These are phyloP conservation scores for Sepiola atlantica DNA, from an alignment of 2,888 invertebrate genomes.

Conservation along the genomic window DNA sequence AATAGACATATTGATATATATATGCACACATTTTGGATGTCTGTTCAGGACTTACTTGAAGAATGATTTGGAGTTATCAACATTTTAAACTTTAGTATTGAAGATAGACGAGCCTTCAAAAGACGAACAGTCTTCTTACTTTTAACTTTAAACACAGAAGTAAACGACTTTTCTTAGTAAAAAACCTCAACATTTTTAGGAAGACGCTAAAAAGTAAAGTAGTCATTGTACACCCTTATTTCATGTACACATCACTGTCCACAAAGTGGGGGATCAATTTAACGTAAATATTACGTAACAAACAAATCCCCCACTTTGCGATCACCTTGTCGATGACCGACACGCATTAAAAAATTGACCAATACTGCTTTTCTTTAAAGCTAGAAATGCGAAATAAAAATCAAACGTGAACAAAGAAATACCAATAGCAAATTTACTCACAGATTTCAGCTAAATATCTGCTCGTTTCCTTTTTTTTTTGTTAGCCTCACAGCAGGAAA, in stretches of 20 bases:
- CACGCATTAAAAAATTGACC: constrained; percentile 13
- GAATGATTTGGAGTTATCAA: not conserved
- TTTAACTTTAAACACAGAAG: not conserved
- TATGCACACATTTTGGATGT: not conserved
- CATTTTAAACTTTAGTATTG: not conserved
- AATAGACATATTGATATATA: not conserved
- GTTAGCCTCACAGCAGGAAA: constrained; percentile 43
- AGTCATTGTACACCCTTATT: not conserved
- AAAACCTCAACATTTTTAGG: not conserved
- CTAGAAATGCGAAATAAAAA: not conserved
- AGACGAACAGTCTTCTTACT: not conserved
- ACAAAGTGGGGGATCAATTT: constrained; percentile 41
- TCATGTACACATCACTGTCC: not conserved
- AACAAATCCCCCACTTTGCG: constrained; percentile 32
- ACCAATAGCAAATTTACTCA: constrained; percentile 13
- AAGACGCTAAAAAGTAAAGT: not conserved
- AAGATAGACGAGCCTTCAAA: no score
- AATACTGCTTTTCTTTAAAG: not conserved
- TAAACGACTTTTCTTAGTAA: not conserved
- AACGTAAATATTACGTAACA: not conserved
- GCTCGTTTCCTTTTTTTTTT: constrained; percentile 43
- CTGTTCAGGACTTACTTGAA: not conserved
- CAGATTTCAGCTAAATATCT: constrained; percentile 43
- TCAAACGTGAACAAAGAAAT: not conserved
- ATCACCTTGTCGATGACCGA: constrained; percentile 15